Evolutionary conservation across 2,113 vertebrate species (phyloP).

Genomic region (Nesogale talazaci): DNA sequence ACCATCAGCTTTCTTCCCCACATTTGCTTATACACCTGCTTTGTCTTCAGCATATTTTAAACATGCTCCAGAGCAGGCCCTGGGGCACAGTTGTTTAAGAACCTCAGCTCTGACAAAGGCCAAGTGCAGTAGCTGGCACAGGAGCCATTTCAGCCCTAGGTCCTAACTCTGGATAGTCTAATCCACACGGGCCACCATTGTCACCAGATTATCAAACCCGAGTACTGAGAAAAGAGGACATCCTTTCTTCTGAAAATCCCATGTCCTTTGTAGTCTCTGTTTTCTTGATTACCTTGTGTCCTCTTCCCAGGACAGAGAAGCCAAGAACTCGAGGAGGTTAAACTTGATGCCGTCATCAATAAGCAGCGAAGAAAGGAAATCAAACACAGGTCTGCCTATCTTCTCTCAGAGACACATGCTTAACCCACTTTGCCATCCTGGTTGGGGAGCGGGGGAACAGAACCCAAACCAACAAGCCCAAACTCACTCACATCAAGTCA

Average conservation of each 20-base stretch:
- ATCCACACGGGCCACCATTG: background rate
- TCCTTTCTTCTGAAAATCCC: background rate
- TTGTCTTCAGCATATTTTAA: background rate
- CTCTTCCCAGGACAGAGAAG: conserved; percentile 19
- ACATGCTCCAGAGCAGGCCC: background rate
- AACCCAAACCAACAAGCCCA: too few species aligned
- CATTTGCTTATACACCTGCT: too few species aligned
- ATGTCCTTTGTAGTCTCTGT: background rate
- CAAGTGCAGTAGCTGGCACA: background rate
- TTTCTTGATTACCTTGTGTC: background rate
- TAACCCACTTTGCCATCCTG: background rate
- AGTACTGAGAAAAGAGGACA: background rate
- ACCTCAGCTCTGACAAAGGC: background rate
- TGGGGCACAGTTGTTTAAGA: background rate
- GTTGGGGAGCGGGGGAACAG: background rate
- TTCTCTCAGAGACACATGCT: background rate
- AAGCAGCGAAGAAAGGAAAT: background rate
- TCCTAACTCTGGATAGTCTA: background rate
- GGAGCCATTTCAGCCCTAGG: background rate
- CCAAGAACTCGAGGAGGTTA: background rate
- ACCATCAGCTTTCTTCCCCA: too few species aligned
- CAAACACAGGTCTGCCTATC: background rate
- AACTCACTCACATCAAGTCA: too few species aligned
- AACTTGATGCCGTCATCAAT: background rate
- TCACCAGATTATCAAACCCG: background rate